Conservation (phyloP, 1,140 invertebrate species). For the Cyrtorhinus lividipennis region DNA sequence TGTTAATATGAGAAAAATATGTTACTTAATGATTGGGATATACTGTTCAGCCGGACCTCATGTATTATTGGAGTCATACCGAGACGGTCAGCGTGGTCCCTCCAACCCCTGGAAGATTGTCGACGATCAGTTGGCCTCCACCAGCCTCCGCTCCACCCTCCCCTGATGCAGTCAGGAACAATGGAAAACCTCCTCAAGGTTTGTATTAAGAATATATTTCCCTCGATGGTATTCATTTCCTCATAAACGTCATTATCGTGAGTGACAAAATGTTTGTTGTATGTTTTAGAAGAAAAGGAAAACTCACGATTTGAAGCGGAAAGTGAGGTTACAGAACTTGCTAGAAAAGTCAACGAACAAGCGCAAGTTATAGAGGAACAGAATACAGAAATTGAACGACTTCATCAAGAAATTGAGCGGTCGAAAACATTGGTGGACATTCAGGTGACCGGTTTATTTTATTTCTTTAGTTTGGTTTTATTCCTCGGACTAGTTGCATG, state of each 20-base stretch:
- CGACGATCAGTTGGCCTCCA: constrained; percentile 37
- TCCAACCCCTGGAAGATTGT: constrained; percentile 52
- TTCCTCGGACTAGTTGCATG: too few relatives aligned
- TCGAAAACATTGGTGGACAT: constrained; percentile 31
- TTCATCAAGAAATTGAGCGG: constrained; percentile 30
- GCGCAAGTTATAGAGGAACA: constrained; percentile 28
- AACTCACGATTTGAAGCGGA: constrained; percentile 10
- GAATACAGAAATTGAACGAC: constrained; percentile 22
- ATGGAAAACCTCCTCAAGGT: constrained; percentile 6
- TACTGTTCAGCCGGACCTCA: constrained; percentile 59
- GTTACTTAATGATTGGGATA: too few relatives aligned
- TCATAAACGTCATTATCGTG: too few relatives aligned
- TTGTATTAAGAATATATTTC: too few relatives aligned
- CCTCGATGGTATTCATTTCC: too few relatives aligned
- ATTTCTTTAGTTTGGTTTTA: too few relatives aligned
- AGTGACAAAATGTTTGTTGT: too few relatives aligned
- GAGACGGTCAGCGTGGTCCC: constrained; percentile 48
- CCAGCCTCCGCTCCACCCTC: constrained; percentile 20
- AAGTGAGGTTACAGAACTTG: constrained; percentile 28
- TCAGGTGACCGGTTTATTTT: too few relatives aligned
- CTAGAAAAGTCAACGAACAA: constrained; percentile 30
- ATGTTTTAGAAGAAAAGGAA: constrained; percentile 2
- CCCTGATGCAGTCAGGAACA: background rate
- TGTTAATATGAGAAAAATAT: too few relatives aligned
- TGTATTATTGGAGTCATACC: constrained; percentile 77